A percentile compares a stretch with the other conserved stretches of the same genome.
Conservation (phyloP, 1,140 invertebrate species). For the Plutomurus gul region DNA sequence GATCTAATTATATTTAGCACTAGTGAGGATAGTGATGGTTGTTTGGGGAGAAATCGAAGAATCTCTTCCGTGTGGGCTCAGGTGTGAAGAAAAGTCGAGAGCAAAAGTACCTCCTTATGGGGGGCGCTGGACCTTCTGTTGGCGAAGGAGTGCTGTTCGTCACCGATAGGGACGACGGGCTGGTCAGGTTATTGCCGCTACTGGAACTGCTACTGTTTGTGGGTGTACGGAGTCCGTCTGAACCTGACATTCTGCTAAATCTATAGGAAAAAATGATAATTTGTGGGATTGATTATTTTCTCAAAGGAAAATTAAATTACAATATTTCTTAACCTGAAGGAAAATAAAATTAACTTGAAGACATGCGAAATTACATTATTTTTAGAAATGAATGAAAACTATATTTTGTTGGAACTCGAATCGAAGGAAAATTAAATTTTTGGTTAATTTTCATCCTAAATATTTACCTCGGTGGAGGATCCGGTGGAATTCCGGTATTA, state of each 20-base stretch:
- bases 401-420: no score
- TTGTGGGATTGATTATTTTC: no score
- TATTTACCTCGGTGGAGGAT: conserved; percentile 52
- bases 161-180: conserved; percentile 49
- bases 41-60: conserved; percentile 52
- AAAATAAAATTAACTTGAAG: no score
- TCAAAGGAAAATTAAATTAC: no score
- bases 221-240: conserved; percentile 46
- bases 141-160: conserved; percentile 47
- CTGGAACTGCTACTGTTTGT: conserved; percentile 49
- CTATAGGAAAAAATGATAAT: conserved; percentile 3
- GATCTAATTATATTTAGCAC: neutral
- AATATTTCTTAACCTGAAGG: no score
- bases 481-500: conserved; percentile 42
- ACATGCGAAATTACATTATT: neutral
- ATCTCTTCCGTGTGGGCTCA: conserved; percentile 53
- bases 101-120: conserved; percentile 52
- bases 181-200: conserved; percentile 40
- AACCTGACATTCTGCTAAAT: conserved; percentile 41
- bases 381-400: neutral
- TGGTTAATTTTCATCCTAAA: no score
- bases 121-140: conserved; percentile 46
- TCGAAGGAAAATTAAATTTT: no score
- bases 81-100: conserved; percentile 53
- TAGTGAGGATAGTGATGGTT: conserved; percentile 39